Percentiles rank a stretch among this genome's conserved stretches.
These are phyloP conservation scores for Cosmia trapezina DNA, from an alignment of 2,888 invertebrate species.

Conservation along the genomic window DNA sequence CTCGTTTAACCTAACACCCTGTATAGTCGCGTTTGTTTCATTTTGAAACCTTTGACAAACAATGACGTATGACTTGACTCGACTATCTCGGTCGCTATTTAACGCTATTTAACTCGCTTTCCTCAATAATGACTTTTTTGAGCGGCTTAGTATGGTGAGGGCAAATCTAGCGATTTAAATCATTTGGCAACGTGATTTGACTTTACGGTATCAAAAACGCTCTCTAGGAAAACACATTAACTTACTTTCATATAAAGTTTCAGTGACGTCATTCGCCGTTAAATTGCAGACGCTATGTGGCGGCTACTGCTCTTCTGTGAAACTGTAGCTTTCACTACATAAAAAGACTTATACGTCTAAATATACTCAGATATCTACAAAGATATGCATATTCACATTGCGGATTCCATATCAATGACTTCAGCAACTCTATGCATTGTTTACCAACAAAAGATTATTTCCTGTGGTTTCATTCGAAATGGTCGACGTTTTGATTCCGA, in stretches of 20 bases:
- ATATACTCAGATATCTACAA: conserved; percentile 25
- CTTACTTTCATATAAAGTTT: background rate
- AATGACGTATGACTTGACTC: too few species aligned
- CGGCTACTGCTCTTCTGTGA: background rate
- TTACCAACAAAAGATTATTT: conserved; percentile 54
- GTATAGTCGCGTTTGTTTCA: too few species aligned
- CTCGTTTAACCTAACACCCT: too few species aligned
- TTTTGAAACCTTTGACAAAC: too few species aligned
- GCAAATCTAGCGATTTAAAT: too few species aligned
- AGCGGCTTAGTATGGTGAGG: too few species aligned
- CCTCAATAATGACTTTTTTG: too few species aligned
- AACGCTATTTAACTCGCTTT: too few species aligned
- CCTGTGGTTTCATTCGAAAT: conserved; percentile 25
- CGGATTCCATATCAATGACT: conserved; percentile 57
- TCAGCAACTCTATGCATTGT: conserved; percentile 35
- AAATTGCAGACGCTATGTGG: background rate
- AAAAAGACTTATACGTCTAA: conserved; percentile 12
- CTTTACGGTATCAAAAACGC: too few species aligned
- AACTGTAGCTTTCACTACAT: background rate
- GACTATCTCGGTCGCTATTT: too few species aligned
- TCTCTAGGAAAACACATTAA: too few species aligned
- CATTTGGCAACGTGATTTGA: too few species aligned
- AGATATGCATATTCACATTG: conserved; percentile 42
- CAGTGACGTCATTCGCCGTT: background rate
- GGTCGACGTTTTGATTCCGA: conserved; percentile 12